These are phyloP conservation scores for Loris lydekkerianus DNA, from an alignment of 2,797 vertebrate genomes.

Conservation along the genomic window DNA sequence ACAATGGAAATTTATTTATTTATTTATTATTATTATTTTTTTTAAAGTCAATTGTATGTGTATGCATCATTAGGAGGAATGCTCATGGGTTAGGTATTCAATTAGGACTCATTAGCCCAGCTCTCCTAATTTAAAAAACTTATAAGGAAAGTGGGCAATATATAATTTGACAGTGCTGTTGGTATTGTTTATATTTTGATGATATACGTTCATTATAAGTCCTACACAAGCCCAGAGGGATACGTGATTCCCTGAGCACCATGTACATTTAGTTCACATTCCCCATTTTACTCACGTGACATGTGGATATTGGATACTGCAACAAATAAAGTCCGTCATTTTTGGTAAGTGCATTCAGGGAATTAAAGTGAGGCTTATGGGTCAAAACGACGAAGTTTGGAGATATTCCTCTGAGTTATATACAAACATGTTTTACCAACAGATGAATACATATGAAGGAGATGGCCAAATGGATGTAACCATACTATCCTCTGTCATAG, in stretches of 20 bases:
- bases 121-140: not conserved
- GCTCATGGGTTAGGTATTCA: not conserved
- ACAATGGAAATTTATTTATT: not conserved
- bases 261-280: not conserved
- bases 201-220: not conserved
- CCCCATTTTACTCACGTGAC: not conserved
- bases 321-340: conserved; percentile 32
- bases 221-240: not conserved
- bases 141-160: not conserved
- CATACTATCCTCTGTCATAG: not conserved
- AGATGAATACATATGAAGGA: not conserved
- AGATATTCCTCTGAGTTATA: not conserved
- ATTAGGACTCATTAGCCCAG: not conserved
- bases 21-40: too few relatives aligned
- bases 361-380: not conserved
- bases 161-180: not conserved
- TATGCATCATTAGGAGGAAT: not conserved
- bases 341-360: not conserved
- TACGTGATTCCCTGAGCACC: not conserved
- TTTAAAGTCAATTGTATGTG: not conserved
- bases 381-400: not conserved
- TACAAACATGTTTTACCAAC: not conserved
- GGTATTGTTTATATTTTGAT: not conserved
- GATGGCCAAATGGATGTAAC: not conserved
- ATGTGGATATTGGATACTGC: not conserved